Conservation (phyloP, 2,888 invertebrate genomes). For the Drosophila macrospina region DNA sequence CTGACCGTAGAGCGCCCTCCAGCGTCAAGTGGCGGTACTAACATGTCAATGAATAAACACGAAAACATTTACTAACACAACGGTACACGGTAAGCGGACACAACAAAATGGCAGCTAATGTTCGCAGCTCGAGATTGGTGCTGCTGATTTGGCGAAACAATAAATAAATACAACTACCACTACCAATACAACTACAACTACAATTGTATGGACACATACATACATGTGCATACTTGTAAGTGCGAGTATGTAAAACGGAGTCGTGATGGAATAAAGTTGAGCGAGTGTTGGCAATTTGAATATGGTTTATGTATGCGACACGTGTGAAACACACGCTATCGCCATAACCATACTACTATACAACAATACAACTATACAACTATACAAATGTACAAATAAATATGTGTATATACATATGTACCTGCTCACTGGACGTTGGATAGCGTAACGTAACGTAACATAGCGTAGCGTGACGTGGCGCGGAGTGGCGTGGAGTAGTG, state of each 20-base stretch:
- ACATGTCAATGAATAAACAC: conserved; percentile 26
- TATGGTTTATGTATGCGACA: conserved; percentile 67
- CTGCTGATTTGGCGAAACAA: conserved; percentile 71
- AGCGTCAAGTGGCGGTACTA: conserved; percentile 61
- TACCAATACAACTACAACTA: conserved; percentile 1
- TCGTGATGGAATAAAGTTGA: conserved; percentile 18
- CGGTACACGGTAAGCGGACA: conserved; percentile 21
- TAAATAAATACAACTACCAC: conserved; percentile 67
- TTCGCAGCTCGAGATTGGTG: conserved; percentile 66
- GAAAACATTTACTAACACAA: conserved; percentile 21
- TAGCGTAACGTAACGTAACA: conserved; percentile 56
- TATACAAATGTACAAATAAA: not conserved
- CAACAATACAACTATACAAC: conserved; percentile 2
- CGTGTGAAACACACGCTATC: conserved; percentile 40
- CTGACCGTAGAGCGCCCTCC: conserved; percentile 55
- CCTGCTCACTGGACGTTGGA: conserved; percentile 59
- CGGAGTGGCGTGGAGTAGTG: conserved; percentile 13
- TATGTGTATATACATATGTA: conserved; percentile 15
- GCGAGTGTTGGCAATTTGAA: conserved; percentile 71
- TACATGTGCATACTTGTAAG: conserved; percentile 16
- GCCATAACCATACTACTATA: no score
- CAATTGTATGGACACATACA: not conserved
- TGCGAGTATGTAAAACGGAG: conserved; percentile 3
- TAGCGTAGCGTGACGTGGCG: conserved; percentile 33
- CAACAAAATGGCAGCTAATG: conserved; percentile 68